Evolutionary conservation across 2,888 invertebrate species (phyloP), one percentile per base, ranked within the genome.

Genomic region (Drosophila merina): DNA sequence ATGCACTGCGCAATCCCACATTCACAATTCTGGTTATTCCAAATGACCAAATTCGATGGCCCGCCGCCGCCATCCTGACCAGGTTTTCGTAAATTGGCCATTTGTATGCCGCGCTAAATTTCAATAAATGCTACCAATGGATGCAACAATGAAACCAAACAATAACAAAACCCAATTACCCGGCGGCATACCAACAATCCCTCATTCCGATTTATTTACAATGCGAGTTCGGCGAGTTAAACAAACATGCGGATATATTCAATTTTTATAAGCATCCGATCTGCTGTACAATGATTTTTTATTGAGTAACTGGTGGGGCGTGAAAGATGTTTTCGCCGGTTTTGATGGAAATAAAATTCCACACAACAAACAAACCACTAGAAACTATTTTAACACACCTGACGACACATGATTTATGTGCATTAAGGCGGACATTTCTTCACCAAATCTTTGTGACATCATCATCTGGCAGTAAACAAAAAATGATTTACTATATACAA

Each of bases 331-430:
- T 73, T 66, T 66, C 12, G 45, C 50, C 49, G 44, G 55, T 42
- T 44, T 42, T 31, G 44, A 40, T 60, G 57, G 40, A 56, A 55
- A 59, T 58, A 12, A 64, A 70, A 64, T 49, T 44, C 57, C 36
- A 36, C 36, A 71, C 72, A 76, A 62, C 70, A 81, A 77, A 79
- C 48, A 76, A 58, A 54, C 33, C 45, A 60, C 57, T 26, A 62
- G 67, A 62, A 79, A 83, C 83, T 82, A 82, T 82, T 82, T 81
- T 82, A 79, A 78, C 79, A 77, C 82, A 82, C 82, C 82, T 82
- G 82, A 82, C 76, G 77, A 77, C 76, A 81, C 73, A 80, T 60
- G 75, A 51, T 63, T 57, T 33, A 42, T 33, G 31, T 54, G 36
- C 57, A 44, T 48, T 49, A 40, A 36, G 52, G 45, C 60, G 69